Evolutionary conservation across 2,797 vertebrate species (phyloP), one percentile per base, ranked within the genome.

Genomic region (Hylomyscus alleni): DNA sequence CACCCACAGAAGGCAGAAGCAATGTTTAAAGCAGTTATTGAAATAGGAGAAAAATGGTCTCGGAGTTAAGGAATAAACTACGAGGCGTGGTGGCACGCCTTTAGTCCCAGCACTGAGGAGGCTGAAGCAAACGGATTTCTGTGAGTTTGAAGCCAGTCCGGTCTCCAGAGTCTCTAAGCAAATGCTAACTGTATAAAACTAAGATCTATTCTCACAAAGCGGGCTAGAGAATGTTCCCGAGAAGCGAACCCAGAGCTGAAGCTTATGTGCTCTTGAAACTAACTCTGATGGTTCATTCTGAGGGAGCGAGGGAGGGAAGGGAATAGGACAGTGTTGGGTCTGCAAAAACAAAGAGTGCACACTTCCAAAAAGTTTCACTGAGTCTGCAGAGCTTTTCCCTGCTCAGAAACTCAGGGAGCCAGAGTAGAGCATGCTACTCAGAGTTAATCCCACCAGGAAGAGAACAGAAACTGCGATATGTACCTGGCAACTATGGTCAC

Each of bases 401-500:
- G 29, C 77, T 54, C 62, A n/a, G 76, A 81, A 88, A 50, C 37
- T 19, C 24, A 24, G 75, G 47, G 69, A 67, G 60, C 69, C 9
- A 83, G n/a, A 67, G 3, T 6, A 26, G 69, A 78, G 76, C 19
- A 13, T 1, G 1, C 29, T 3, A 47, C 47, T 69, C 83, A n/a
- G 83, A 82, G 83, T 67, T 87, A 77, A 91, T 50, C 56, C 85
- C 65, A 76, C 76, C 76, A 40, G 12, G 20, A 87, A 80, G 22
- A 52, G 37, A 50, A 85, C 52, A 91, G 90, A 58, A 37, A 44
- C 75, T 34, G 14, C 14, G 58, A 37, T 80, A 29, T 77, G 76
- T 56, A 92, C 31, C 31, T 31, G 54, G 31, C 9, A 81, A 50
- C 65, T 60, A 37, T 15, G 60, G 54, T 50, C 60, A 58, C 52